A percentile compares a stretch with the other conserved stretches of the same genome.
Conservation (phyloP, 2,888 invertebrate species). For the Rhingia rostrata region DNA sequence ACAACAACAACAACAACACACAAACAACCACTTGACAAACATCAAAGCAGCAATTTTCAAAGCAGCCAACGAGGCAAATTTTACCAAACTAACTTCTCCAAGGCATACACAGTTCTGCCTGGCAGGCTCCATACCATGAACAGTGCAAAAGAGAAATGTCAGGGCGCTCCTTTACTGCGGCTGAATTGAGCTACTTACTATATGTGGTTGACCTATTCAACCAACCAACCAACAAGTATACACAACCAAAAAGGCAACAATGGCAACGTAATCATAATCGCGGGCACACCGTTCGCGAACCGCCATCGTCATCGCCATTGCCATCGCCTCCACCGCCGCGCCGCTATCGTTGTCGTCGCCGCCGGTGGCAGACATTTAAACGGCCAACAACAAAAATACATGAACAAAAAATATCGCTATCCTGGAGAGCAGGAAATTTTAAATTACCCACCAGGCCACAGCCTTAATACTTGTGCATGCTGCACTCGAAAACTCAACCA, state of each 20-base stretch:
- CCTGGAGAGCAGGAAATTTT: slow-evolving; percentile 58
- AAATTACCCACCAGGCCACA: slow-evolving; percentile 58
- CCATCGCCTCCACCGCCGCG: neutral
- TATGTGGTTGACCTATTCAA: slow-evolving; percentile 72
- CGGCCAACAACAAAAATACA: too few relatives aligned
- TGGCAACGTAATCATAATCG: slow-evolving; percentile 65
- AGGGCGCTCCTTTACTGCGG: slow-evolving; percentile 44
- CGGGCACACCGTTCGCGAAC: slow-evolving; percentile 10
- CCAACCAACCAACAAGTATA: slow-evolving; percentile 61
- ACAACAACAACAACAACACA: neutral
- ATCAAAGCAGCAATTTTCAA: slow-evolving; percentile 38
- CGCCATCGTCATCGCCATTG: neutral
- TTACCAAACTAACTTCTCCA: slow-evolving; percentile 26
- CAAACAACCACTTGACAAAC: slow-evolving; percentile 39
- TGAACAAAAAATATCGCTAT: slow-evolving; percentile 23
- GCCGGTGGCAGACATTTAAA: slow-evolving; percentile 52
- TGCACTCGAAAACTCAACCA: slow-evolving; percentile 36
- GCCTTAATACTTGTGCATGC: slow-evolving; percentile 33
- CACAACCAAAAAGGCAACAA: slow-evolving; percentile 55
- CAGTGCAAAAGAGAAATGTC: slow-evolving; percentile 47
- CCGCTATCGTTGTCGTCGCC: slow-evolving; percentile 1
- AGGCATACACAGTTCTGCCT: slow-evolving; percentile 20
- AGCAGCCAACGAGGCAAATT: slow-evolving; percentile 49
- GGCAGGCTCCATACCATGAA: slow-evolving; percentile 40
- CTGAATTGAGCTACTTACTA: slow-evolving; percentile 37